Percentiles rank a stretch among this genome's conserved stretches.
Evolutionary conservation across 1,140 invertebrate species (phyloP).

Genomic region (Meloidogyne floridensis): DNA sequence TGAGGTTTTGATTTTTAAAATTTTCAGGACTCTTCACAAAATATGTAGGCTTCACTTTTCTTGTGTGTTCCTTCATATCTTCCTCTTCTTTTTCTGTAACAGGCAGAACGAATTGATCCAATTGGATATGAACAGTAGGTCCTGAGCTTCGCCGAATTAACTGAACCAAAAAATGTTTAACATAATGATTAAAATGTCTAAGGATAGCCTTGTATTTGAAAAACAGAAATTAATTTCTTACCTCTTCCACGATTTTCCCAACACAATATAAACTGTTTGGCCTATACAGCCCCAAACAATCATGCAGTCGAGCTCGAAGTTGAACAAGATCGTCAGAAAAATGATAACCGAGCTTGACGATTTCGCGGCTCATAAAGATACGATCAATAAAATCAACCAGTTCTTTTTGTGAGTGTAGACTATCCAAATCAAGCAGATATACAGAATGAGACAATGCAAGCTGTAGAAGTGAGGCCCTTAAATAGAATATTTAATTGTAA

Average conservation of each 20-base stretch:
- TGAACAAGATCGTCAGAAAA: conserved; percentile 13
- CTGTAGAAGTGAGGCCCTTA: conserved; percentile 21
- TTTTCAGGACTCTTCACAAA: neutral
- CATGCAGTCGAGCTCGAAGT: conserved; percentile 12
- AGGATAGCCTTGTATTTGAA: too few relatives aligned
- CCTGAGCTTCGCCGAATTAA: conserved; percentile 1
- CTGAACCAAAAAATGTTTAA: neutral
- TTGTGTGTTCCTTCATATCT: conserved; percentile 21
- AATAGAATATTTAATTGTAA: neutral
- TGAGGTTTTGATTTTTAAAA: neutral
- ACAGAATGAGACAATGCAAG: conserved; percentile 21
- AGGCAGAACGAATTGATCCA: conserved; percentile 22
- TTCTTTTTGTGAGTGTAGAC: neutral
- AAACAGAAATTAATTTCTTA: neutral
- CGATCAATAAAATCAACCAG: conserved; percentile 22
- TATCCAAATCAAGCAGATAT: conserved; percentile 26
- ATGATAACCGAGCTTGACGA: conserved; percentile 24
- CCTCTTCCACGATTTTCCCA: conserved; percentile 21
- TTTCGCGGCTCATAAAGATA: conserved; percentile 14
- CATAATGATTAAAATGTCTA: neutral
- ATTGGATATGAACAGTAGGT: neutral
- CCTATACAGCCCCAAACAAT: conserved; percentile 19
- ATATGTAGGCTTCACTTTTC: conserved; percentile 21
- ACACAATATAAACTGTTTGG: conserved; percentile 21
- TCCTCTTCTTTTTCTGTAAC: conserved; percentile 17